phyloP scores from a whole-genome alignment of 1,140 invertebrate species.

The Drosophila orosa region DNA sequence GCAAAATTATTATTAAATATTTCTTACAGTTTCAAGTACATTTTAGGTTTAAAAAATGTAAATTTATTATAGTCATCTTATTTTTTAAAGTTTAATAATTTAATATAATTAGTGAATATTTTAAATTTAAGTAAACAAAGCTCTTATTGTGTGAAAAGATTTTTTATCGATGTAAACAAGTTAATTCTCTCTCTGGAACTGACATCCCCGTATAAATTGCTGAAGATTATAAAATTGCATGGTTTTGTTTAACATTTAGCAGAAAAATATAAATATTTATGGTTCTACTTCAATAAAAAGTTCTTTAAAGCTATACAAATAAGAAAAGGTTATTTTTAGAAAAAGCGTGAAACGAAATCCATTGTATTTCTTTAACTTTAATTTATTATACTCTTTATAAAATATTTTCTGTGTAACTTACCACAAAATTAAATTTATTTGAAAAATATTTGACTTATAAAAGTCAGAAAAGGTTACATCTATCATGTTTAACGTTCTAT shows the following conservation, averaged over 20 bases:
- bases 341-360: no score
- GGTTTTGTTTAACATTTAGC: not conserved
- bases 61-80: no score
- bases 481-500: not conserved
- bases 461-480: no score
- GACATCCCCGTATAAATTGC: not conserved
- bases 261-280: not conserved
- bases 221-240: not conserved
- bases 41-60: not conserved
- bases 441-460: not conserved
- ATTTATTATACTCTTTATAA: fast-evolving
- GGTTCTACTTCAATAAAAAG: not conserved
- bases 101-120: no score
- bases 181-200: not conserved
- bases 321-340: not conserved
- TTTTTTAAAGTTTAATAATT: not conserved
- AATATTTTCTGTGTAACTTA: not conserved
- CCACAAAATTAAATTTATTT: not conserved
- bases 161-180: not conserved
- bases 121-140: not conserved
- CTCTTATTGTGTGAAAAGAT: no score
- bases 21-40: no score
- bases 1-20: no score
- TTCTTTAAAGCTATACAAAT: no score
- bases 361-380: not conserved